Base-by-base conservation (phyloP, 2,888 invertebrate species). In the Aspidiotus destructor region DNA sequence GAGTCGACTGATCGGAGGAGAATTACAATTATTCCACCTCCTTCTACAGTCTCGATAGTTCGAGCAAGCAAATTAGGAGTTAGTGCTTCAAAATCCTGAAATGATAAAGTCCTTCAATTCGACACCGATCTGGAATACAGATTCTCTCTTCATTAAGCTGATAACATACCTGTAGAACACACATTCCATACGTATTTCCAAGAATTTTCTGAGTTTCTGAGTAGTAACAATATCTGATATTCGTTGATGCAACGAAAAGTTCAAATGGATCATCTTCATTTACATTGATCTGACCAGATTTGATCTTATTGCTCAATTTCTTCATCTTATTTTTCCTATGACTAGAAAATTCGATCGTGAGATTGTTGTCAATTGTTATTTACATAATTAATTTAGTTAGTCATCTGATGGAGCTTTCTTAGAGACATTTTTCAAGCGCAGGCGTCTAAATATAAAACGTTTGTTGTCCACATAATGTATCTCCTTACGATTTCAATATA, bases 251-350 rank as follows among this genome's bases (percentile, higher is more conserved):
- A 71, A 99, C 82, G 77, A 99, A 99, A 11, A 95, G 80, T 78
- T 99, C 97, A 80, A 99, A 98, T 0, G 97, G 86, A 76, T 98
- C 95, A 73, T 96, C 96, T 76, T 97, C 95, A 72, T 94, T 90
- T 0, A 95, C 84, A 76, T 89, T 89, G 44, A 93, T 76, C 77
- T 90, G 92, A 0, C 93, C 96, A 3, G 88, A 85, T 74, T 91
- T 88, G 44, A 93, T 87, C 80, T 94, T 95, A 74, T 85, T 86
- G 74, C 88, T 84, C 11, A 89, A 75, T 70, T 85, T 82, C 75
- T 92, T 91, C 80, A 94, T 93, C 72, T 92, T 83, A 78, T 98
- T 98, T 75, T 94, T 92, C 8, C 94, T 86, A 77, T 96, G 92
- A 76, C 94, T 89, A 72, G 62, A 72, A 69, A 57, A 67, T 68